Evolutionary conservation across 2,113 vertebrate species (phyloP), one percentile per base, ranked within the genome.

Genomic region (Aptenodytes forsteri): DNA sequence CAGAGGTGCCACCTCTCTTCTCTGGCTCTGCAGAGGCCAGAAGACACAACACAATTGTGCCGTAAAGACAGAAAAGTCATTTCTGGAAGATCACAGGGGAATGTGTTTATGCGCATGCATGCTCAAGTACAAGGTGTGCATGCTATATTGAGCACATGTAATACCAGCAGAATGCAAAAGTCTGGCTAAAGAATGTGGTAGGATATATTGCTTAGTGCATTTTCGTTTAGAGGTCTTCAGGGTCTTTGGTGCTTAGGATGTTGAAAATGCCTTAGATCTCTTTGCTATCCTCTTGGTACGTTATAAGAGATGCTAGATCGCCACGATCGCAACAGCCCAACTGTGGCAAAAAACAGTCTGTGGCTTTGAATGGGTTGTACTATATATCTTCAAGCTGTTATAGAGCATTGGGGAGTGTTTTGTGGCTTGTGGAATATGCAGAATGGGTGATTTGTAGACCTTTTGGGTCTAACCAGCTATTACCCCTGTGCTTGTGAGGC

Each of bases 351-450:
- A 64, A 62, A 9, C 30, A 44, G 36, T 13, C 73, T 91, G 59
- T 89, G 87, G 69, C 65, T 96, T 92, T 56, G 47, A 76, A 36
- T 36, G 40, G 81, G 25, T 72, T 86, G 34, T 83, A 58, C 44
- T 82, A 15, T 50, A 30, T 40, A 52, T 64, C 49, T 79, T 61
- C 44, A 80, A 47, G 66, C 32, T 71, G 44, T 49, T 85, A 36
- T 4, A 79, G 70, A 91, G 73, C 84, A 76, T 1, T 34, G 52
- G 83, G 87, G 73, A 94, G 81, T 66, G 26, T 93, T 96, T 91
- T 94, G 89, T 95, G 89, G 96, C 65, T 69, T 94, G 94, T 82
- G 89, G 89, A 61, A 52, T 18, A 44, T 17, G 52, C 81, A 79
- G n/a, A 84, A 87, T 50, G 52, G n/a, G 26, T 47, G 89, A 91